A percentile compares a stretch with the other conserved stretches of the same genome.
Evolutionary conservation across 2,113 vertebrate genomes (phyloP).

Genomic region (Cnemophilus loriae): DNA sequence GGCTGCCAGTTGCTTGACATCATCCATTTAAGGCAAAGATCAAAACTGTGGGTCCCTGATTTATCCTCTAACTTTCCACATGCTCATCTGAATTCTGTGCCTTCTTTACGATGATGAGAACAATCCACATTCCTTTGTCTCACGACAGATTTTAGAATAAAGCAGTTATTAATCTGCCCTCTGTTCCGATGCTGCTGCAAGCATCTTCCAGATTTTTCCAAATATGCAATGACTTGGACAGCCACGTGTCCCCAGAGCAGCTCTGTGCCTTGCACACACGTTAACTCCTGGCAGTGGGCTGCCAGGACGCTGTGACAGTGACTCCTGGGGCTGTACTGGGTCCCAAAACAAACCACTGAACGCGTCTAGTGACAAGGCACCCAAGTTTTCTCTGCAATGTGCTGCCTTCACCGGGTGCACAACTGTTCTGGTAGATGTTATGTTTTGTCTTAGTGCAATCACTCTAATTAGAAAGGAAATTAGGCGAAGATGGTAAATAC

Average conservation of each 20-base stretch:
- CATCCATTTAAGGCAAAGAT: not conserved
- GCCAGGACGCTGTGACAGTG: not conserved
- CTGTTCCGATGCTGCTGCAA: not conserved
- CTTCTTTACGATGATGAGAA: not conserved
- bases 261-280: not conserved
- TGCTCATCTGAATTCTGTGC: not conserved
- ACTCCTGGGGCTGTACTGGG: not conserved
- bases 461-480: not conserved
- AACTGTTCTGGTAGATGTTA: not conserved
- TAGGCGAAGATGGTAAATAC: not conserved
- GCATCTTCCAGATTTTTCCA: not conserved
- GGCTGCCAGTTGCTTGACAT: not conserved
- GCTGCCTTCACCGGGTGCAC: not conserved
- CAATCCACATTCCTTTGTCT: not conserved
- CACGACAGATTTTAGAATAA: not conserved
- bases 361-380: fast-evolving
- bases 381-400: not conserved
- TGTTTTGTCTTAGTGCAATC: not conserved
- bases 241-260: not conserved
- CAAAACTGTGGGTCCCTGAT: not conserved
- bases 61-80: not conserved
- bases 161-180: not conserved
- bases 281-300: not conserved
- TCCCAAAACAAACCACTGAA: not conserved
- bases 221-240: not conserved